Base-by-base conservation (phyloP, 2,113 vertebrate genomes). In the Toxotes chatareus region DNA sequence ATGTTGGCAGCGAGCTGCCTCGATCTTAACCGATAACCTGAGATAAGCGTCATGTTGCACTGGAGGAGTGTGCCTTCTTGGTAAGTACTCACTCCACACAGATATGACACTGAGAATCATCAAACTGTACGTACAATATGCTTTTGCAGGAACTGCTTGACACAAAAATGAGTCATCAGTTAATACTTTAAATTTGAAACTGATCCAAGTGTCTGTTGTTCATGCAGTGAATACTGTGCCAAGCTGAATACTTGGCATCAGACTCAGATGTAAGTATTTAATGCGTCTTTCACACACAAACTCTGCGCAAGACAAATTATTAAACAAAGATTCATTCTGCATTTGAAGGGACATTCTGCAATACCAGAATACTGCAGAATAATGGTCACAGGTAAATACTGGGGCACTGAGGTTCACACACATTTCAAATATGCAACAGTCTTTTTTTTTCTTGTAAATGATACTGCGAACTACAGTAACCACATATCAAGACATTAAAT, bases 151-250 rank as follows among this genome's bases (percentile, higher is more conserved):
- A 31, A 84, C 60, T 27, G 57, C 78, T 78, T 69, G 23, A 83
- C 66, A 83, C 51, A 80, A 56, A 42, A 84, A 53, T 82, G 67
- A 86, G 57, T 86, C 80, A 92, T 47, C 57, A 59, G 69, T 82
- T 78, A 80, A 84, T 78, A 70, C 38, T 73, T 79, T 73, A 84
- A 73, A 79, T 74, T 0, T 76, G 62, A 84, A 59, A 66, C 51
- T 1, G 64, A 77, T 74, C 68, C 67, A 80, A 67, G 63, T 7
- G 36, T 66, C 14, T 62, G 38, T 46, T 84, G 40, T 79, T 71
- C 4, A 42, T 69, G 38, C 56, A 42, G 31, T 23, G 17, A 65
- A 72, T 0, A 76, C 49, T 46, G 57, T 4, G 3, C 65, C 34
- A 67, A 0, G 2, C 61, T 78, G n/a, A 77, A 44, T 34, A 62